Evolutionary conservation across 2,888 invertebrate genomes (phyloP), one percentile per base, ranked within the genome.

Genomic region (Napeogenes inachia): DNA sequence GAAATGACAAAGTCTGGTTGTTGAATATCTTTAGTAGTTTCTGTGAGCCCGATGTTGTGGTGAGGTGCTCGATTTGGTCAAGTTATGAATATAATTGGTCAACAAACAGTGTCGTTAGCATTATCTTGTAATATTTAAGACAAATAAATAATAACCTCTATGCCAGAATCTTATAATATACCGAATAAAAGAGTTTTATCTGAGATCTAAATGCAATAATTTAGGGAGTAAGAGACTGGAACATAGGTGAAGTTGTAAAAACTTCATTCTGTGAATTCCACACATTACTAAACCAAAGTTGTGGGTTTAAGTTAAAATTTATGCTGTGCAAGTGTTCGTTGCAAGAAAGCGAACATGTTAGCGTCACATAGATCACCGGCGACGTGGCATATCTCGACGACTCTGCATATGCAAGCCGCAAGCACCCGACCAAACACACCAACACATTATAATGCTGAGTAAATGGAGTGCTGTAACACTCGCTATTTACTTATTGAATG

Each of bases 251-350:
- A 81, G 79, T 81, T 82, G 80, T 82, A 84, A 86, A 87, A 88
- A 86, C 78, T 87, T 84, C 74, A 82, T 80, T 82, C 77, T 71
- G 75, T 70, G 77, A 81, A 85, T 82, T 81, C 80, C 74, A 78
- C 81, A 82, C 81, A 83, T 85, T 82, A 81, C 81, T 78, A 79
- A 78, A 79, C 75, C 73, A 73, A 77, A 85, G 80, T 84, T 84
- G 84, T 78, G 79, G 78, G 80, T 82, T 86, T 82, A 78, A 84
- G 77, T 84, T 79, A 76, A 80, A 87, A 89, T 88, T 87, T 86
- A 88, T 87, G 78, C 78, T 75, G 78, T 78, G 82, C 71, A 77
- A 81, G 81, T 79, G 80, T 83, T 80, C 77, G 76, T 81, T 82
- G 82, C 80, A 85, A 85, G 86, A 78, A 82, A 81, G 78, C 80